These are phyloP conservation scores for Brachylomia viminalis DNA, from an alignment of 2,888 invertebrate species.

Conservation along the genomic window DNA sequence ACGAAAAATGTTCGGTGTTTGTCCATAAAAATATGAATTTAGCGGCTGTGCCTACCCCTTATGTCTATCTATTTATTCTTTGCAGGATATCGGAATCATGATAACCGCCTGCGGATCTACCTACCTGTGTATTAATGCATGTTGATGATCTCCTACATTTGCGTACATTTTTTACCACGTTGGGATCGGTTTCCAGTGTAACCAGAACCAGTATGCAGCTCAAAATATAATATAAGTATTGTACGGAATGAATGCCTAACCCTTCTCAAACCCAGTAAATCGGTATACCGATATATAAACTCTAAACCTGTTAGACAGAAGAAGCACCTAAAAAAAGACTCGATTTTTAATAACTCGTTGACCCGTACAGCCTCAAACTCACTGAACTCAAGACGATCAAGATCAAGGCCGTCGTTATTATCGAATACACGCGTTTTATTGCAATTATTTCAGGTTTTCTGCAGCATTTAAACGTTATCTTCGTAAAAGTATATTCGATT, in stretches of 20 bases:
- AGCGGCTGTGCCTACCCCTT: constrained; percentile 58
- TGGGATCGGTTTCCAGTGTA: constrained; percentile 17
- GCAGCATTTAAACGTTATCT: constrained; percentile 30
- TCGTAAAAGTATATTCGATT: constrained; percentile 35
- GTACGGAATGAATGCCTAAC: background rate
- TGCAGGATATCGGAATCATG: constrained; percentile 61
- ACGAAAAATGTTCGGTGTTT: constrained; percentile 71
- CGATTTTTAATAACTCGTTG: constrained; percentile 30
- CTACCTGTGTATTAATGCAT: constrained; percentile 26
- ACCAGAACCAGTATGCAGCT: constrained; percentile 24
- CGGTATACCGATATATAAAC: background rate
- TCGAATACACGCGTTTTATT: constrained; percentile 16
- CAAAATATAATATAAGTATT: constrained; percentile 25
- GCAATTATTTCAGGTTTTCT: constrained; percentile 37
- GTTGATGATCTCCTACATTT: constrained; percentile 34
- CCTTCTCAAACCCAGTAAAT: constrained; percentile 27
- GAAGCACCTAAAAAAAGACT: constrained; percentile 15
- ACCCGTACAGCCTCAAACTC: constrained; percentile 34
- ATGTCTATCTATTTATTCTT: constrained; percentile 51
- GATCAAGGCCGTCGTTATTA: constrained; percentile 47
- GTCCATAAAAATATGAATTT: constrained; percentile 70
- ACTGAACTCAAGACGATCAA: constrained; percentile 50
- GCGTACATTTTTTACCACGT: constrained; percentile 19
- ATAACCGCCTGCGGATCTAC: constrained; percentile 46
- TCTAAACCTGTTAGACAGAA: constrained; percentile 11